A percentile compares a stretch with the other conserved stretches of the same genome.
Conservation (phyloP, 2,113 vertebrate species). For the Campylomormyrus numenius region DNA sequence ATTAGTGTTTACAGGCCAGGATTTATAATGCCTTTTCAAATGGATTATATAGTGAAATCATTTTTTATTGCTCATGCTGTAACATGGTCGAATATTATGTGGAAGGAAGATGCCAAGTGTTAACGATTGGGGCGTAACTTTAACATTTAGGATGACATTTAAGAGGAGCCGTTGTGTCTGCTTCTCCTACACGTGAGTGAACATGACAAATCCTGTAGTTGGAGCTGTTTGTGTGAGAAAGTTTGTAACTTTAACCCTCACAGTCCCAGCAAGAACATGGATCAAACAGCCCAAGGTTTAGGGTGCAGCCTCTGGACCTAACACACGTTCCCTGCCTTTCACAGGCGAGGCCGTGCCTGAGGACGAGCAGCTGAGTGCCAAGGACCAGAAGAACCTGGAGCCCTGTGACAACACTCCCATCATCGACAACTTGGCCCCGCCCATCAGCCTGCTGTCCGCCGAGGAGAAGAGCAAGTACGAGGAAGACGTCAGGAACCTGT, state of each 20-base stretch:
- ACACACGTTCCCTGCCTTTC: background rate
- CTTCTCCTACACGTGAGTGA: background rate
- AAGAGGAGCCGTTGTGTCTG: background rate
- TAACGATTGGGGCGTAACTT: background rate
- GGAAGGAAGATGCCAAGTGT: background rate
- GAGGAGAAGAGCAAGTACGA: conserved; percentile 86
- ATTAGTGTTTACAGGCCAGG: background rate
- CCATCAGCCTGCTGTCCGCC: conserved; percentile 58
- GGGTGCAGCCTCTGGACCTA: background rate
- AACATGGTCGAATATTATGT: background rate
- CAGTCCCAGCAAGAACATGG: background rate
- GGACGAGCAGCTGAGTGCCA: conserved; percentile 79
- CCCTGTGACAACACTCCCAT: conserved; percentile 69
- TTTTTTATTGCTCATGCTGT: background rate
- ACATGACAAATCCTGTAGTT: background rate
- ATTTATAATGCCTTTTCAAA: background rate
- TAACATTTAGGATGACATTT: background rate
- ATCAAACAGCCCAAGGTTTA: background rate
- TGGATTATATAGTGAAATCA: background rate
- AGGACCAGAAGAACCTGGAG: conserved; percentile 76
- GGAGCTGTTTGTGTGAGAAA: background rate
- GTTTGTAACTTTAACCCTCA: background rate
- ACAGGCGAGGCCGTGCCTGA: conserved; percentile 86
- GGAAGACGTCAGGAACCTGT: conserved; percentile 78
- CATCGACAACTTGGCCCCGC: conserved; percentile 65